phyloP scores from a whole-genome alignment of 1,140 invertebrate species.

The Leguminivora glycinivorella region DNA sequence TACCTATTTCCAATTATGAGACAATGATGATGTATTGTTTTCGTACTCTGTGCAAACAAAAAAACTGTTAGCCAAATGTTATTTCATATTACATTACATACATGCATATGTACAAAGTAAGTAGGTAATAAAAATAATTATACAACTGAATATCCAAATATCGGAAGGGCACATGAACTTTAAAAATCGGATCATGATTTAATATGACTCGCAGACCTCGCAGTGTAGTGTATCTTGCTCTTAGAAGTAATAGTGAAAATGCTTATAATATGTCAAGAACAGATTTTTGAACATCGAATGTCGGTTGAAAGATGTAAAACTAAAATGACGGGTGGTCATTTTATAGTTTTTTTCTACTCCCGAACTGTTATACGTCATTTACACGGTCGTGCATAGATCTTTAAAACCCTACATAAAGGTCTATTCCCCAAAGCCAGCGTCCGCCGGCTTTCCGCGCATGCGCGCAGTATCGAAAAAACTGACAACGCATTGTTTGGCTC shows the following conservation, averaged over 20 bases:
- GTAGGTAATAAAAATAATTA: slow-evolving; percentile 15
- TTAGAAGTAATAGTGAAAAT: neutral
- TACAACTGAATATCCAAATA: neutral
- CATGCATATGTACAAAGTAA: slow-evolving; percentile 4
- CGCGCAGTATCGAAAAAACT: too few species aligned
- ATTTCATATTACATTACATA: neutral
- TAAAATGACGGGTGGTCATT: neutral
- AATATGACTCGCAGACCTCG: neutral
- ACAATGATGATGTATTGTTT: neutral
- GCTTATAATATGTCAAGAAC: neutral
- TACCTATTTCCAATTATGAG: too few species aligned
- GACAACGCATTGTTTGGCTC: too few species aligned
- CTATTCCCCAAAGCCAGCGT: too few species aligned
- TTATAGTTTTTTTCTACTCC: slow-evolving; percentile 19
- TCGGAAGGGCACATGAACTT: neutral
- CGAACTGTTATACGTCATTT: too few species aligned
- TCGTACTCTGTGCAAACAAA: neutral
- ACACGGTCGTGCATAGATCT: too few species aligned
- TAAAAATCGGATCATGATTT: neutral
- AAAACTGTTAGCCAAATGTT: neutral
- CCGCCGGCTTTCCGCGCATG: too few species aligned
- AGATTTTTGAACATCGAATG: neutral
- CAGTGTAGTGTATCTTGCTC: neutral
- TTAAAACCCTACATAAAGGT: too few species aligned
- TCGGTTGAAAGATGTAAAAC: neutral